Evolutionary conservation across 1,140 invertebrate genomes (phyloP), one percentile per base, ranked within the genome.

Genomic region (Cydia strobilella): DNA sequence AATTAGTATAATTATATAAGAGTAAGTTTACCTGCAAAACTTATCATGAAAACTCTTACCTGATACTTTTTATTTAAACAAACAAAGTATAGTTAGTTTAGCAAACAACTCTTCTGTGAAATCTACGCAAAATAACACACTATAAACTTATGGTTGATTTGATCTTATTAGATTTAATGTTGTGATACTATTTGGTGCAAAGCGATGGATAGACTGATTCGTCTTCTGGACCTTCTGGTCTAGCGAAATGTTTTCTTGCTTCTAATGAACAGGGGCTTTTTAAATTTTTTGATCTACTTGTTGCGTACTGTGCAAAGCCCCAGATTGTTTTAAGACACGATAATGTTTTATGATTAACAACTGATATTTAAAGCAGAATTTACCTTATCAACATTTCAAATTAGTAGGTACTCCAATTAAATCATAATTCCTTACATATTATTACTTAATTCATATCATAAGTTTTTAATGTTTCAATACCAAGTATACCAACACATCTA

Each of bases 51-150:
- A 59, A 23, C 7, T 51, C 48, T 59, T 59, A 59, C 54, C 54
- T 59, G 54, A n/a, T 23, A 59, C 2, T 23, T 59, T 51, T 59
- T 59, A 3, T 51, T 59, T 59, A 3, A 59, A 59, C 10, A n/a
- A 59, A 59, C 51, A 54, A 59, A 59, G 54, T 23, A 9, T 59
- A 59, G 54, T 59, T 59, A 59, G 20, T 59, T 59, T 59, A 59
- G 20, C 54, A 23, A 59, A 59, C 54, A 48, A 48, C 51, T 59
- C 54, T 59, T 5, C 3, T 59, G 54, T 59, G 54, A 59, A 59
- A 59, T 59, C 51, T 59, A 59, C 54, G 48, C 10, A 51, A 51
- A 59, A 3, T 20, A 59, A 59, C 54, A 23, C 20, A 59, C 54
- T 59, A 23, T 10, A 59, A 59, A 23, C 54, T n/a, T 59, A 59